Conservation (phyloP, 2,797 vertebrate species). For the Stomatorhinus walkeri region DNA sequence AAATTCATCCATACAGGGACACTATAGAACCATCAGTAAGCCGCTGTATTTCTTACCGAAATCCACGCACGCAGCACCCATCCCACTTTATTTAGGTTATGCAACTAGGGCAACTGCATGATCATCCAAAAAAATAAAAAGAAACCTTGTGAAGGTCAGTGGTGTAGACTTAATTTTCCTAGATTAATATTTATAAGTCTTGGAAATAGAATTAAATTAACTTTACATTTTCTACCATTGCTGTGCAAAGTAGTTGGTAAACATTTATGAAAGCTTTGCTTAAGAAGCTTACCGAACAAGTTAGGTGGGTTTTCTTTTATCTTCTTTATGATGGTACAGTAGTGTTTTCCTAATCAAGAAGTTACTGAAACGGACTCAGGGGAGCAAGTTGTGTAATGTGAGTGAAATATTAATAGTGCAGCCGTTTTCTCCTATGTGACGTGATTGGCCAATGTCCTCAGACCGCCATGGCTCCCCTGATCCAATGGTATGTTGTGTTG, state of each 20-base stretch:
- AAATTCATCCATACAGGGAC: neutral
- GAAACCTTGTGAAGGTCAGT: neutral
- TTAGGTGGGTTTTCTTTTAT: neutral
- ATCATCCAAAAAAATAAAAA: neutral
- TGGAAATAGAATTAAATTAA: neutral
- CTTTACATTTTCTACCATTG: neutral
- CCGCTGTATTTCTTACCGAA: neutral
- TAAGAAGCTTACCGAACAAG: neutral
- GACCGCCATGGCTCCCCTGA: neutral
- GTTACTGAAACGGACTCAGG: neutral
- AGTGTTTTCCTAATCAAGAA: neutral
- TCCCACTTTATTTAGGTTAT: neutral
- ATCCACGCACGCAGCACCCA: neutral
- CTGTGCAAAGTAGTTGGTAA: neutral
- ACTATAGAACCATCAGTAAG: neutral
- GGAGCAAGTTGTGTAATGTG: neutral
- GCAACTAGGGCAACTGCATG: neutral
- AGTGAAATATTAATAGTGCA: neutral
- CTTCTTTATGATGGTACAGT: neutral
- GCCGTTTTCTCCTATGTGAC: neutral
- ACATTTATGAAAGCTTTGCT: neutral
- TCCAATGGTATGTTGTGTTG: constrained; percentile 23
- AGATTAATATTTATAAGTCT: neutral
- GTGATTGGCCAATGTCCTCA: neutral
- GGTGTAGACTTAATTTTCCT: neutral